Conservation (phyloP, 2,797 vertebrate species). For the Periparus ater region DNA sequence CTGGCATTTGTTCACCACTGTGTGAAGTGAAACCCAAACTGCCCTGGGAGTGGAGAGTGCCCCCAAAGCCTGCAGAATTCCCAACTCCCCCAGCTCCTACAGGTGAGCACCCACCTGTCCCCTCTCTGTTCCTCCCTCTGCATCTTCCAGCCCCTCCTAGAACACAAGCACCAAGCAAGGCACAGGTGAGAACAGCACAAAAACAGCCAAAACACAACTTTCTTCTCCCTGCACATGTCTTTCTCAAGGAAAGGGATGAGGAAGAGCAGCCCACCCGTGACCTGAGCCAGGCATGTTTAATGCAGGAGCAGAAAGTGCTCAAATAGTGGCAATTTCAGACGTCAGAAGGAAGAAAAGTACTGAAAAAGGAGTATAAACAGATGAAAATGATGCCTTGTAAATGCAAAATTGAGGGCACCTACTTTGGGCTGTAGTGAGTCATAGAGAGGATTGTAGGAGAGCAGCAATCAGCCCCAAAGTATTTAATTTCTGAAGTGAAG, state of each 20-base stretch:
- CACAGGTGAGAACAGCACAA: not conserved
- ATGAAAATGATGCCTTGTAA: not conserved
- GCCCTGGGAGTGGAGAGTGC: not conserved
- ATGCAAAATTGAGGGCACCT: not conserved
- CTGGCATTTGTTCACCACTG: accelerated
- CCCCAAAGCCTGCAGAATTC: not conserved
- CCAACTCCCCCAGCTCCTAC: not conserved
- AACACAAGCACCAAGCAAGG: not conserved
- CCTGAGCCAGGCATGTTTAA: not conserved
- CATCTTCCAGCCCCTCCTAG: not conserved
- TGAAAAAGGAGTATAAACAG: not conserved
- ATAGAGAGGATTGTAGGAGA: not conserved
- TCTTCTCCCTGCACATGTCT: not conserved
- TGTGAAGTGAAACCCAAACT: not conserved
- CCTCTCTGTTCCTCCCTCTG: too few relatives aligned
- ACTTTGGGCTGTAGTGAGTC: conserved; percentile 16
- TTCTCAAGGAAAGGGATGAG: not conserved
- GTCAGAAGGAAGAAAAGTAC: not conserved
- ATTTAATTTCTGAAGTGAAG: conserved; percentile 53
- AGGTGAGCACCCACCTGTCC: not conserved
- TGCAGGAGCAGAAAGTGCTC: not conserved
- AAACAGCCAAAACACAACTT: not conserved
- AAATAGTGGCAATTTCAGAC: not conserved
- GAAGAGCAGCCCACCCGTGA: not conserved
- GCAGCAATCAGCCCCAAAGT: not conserved